These are phyloP conservation scores for Chironomus tentans DNA, from an alignment of 2,888 invertebrate species.

Conservation along the genomic window DNA sequence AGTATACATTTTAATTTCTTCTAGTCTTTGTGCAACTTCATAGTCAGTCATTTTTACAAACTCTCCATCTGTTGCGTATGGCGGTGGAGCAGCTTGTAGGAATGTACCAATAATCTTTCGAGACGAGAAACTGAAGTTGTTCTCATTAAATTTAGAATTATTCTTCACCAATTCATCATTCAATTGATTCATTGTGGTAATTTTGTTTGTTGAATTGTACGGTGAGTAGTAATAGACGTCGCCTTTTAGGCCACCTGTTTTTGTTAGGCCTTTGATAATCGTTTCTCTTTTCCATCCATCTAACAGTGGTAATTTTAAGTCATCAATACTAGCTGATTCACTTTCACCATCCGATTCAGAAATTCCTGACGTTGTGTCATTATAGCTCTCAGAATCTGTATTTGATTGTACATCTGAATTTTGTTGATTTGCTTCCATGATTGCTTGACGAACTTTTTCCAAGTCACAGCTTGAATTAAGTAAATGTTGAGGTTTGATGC, in stretches of 20 bases:
- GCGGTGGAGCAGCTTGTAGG: slow-evolving; percentile 62
- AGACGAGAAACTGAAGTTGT: slow-evolving; percentile 89
- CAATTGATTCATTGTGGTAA: slow-evolving; percentile 38
- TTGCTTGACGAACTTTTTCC: slow-evolving; percentile 49
- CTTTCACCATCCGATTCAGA: slow-evolving; percentile 49
- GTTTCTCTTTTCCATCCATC: slow-evolving; percentile 91
- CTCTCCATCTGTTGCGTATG: slow-evolving; percentile 55
- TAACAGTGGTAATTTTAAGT: slow-evolving; percentile 55
- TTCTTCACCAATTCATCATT: background rate
- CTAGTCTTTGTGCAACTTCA: slow-evolving; percentile 67
- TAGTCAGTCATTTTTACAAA: slow-evolving; percentile 68
- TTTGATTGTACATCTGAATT: slow-evolving; percentile 51
- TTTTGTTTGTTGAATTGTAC: slow-evolving; percentile 48
- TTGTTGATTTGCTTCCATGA: slow-evolving; percentile 45
- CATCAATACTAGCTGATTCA: slow-evolving; percentile 42
- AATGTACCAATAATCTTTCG: slow-evolving; percentile 86
- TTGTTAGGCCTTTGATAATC: slow-evolving; percentile 75
- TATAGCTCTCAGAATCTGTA: slow-evolving; percentile 51
- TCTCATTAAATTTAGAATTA: slow-evolving; percentile 43
- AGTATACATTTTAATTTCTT: slow-evolving; percentile 56
- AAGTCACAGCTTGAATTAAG: slow-evolving; percentile 48
- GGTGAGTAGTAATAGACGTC: slow-evolving; percentile 83
- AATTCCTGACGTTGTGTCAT: slow-evolving; percentile 46
- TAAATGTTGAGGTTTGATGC: slow-evolving; percentile 67
- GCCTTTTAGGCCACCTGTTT: slow-evolving; percentile 80